Evolutionary conservation across 1,140 invertebrate species (phyloP).

Genomic region (Batillaria attramentaria): DNA sequence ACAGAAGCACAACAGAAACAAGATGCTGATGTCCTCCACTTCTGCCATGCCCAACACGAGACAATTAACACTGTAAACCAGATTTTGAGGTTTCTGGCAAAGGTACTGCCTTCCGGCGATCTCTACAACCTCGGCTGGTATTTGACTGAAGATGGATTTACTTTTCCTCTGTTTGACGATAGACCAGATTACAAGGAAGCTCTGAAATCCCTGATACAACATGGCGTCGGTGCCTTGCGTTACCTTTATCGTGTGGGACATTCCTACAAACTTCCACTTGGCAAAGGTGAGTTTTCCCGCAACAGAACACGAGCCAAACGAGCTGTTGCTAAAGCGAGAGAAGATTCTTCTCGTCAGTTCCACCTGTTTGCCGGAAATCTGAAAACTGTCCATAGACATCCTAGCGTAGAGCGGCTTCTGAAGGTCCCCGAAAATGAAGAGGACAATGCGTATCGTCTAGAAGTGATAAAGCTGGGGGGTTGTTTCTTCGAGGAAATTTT

Average conservation of each 20-base stretch:
- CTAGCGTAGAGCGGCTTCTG: not conserved
- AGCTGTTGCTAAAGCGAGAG: not conserved
- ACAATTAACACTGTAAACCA: not conserved
- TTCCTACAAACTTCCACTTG: not conserved
- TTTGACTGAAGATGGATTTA: not conserved
- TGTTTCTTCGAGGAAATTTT: slow-evolving; percentile 6
- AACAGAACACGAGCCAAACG: not conserved
- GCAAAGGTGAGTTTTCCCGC: not conserved
- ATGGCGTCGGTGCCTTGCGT: not conserved
- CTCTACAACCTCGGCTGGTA: too few species aligned
- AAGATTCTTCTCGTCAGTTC: not conserved
- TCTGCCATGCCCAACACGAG: not conserved
- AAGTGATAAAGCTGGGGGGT: not conserved
- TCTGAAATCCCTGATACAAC: not conserved
- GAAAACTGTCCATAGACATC: not conserved
- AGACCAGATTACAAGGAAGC: not conserved
- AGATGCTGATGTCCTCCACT: not conserved
- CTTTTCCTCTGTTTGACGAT: not conserved
- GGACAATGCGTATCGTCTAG: not conserved
- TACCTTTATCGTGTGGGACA: not conserved
- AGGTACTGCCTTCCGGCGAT: too few species aligned
- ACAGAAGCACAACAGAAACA: not conserved
- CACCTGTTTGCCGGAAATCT: not conserved
- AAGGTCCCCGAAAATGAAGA: not conserved
- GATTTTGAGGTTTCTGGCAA: not conserved